Evolutionary conservation across 2,797 vertebrate species (phyloP), one percentile per base, ranked within the genome.

Genomic region (Loris lydekkerianus): DNA sequence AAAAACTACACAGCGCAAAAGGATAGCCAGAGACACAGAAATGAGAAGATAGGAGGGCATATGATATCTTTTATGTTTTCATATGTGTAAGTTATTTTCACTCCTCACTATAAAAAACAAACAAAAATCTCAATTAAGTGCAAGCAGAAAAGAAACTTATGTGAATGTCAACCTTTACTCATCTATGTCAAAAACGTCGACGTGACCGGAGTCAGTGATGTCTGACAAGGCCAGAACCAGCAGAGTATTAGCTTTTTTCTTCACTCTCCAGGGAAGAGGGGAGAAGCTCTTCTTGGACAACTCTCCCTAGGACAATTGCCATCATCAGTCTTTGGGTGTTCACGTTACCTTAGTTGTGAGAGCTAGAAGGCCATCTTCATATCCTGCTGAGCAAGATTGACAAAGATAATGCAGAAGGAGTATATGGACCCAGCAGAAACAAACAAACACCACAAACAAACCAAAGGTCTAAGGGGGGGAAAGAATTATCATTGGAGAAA

Each of bases 351-450:
- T 91, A 43, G 80, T 60, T 69, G 65, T 5, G 3, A 86, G 43
- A 70, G 21, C 40, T 34, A 6, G 60, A 82, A 25, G 58, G 18
- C 27, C 93, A 70, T 89, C 70, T 87, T 84, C 37, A 60, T 31
- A 61, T 37, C 25, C 31, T 86, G 23, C 75, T 58, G 1, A 63
- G 60, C 40, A 40, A 93, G 72, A 85, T 0, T 23, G 29, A 56
- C 49, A 58, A 73, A 88, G 91, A 40, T 58, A 84, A 73, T 49
- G 61, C 73, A 85, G 37, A 70, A 69, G 43, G 58, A 91, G 1
- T 89, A 15, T 67, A 40, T 91, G 63, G 60, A 49, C 10, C 43
- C 34, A 87, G 83, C 27, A 95, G 86, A 96, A 72, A 77, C 34
- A 86, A 61, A 53, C 21, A 91, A 67, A 81, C 31, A 81, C 17